Conservation (phyloP, 2,113 vertebrate species). For the Upupa epops region DNA sequence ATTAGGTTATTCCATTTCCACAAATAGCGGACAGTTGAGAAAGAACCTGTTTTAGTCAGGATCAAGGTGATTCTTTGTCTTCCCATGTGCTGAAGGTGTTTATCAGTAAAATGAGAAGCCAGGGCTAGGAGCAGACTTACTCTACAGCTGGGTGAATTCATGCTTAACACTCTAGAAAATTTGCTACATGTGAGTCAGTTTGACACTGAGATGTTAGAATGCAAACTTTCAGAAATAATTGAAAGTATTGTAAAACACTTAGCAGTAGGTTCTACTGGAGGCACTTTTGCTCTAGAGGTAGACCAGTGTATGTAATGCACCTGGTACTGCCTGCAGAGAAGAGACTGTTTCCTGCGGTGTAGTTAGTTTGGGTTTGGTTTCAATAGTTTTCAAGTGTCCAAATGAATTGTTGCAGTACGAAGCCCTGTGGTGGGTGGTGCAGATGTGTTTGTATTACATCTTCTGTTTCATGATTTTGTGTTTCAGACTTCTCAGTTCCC, state of each 20-base stretch:
- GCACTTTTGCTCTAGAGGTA: not conserved
- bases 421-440: not conserved
- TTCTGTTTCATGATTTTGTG: slow-evolving; percentile 30
- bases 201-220: not conserved
- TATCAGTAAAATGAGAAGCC: not conserved
- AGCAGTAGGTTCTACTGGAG: not conserved
- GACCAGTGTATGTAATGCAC: not conserved
- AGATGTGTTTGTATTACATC: not conserved
- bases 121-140: not conserved
- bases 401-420: not conserved
- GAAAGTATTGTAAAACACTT: not conserved
- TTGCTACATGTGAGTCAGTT: not conserved
- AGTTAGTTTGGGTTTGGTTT: not conserved
- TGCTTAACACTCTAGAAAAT: not conserved
- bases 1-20: not conserved
- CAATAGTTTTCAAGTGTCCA: not conserved
- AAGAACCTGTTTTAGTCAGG: not conserved
- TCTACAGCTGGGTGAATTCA: not conserved
- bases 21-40: not conserved
- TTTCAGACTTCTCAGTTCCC: slow-evolving; percentile 73
- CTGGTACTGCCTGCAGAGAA: not conserved
- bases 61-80: not conserved
- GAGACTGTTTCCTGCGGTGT: not conserved
- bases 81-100: not conserved
- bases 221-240: not conserved